Evolutionary conservation across 2,113 vertebrate genomes (phyloP).

Genomic region (Thalassoma bifasciatum): DNA sequence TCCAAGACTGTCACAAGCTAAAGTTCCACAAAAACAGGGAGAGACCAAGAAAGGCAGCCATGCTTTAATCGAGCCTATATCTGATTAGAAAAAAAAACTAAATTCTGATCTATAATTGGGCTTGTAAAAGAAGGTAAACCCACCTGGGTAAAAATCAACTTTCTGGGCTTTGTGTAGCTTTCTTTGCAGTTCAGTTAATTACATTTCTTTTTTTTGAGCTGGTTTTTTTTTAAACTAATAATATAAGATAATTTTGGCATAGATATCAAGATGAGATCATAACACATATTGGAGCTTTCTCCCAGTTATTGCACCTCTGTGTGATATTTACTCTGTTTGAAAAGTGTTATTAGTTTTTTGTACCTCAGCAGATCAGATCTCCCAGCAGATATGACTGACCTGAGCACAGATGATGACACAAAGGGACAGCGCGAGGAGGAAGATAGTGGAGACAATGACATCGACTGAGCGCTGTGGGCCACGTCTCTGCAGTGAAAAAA

Average conservation of each 20-base stretch:
- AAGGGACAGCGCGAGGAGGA: conserved; percentile 93
- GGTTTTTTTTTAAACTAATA: not conserved
- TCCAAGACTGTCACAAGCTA: no score
- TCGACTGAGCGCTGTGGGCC: conserved; percentile 98
- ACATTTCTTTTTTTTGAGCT: no score
- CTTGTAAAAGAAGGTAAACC: no score
- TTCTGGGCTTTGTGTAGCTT: no score
- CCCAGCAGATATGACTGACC: conserved; percentile 82
- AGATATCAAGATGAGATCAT: conserved; percentile 6
- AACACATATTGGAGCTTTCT: not conserved
- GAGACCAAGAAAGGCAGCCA: no score
- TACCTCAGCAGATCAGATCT: no score
- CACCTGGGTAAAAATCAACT: no score
- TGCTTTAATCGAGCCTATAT: no score
- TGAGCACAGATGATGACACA: conserved; percentile 97
- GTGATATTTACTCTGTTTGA: not conserved
- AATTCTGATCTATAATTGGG: no score
- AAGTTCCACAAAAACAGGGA: no score
- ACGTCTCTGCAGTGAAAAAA: conserved; percentile 85
- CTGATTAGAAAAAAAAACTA: no score
- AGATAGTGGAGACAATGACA: conserved; percentile 96
- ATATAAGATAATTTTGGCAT: not conserved
- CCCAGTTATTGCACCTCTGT: not conserved
- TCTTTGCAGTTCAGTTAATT: no score
- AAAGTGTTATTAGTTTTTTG: not conserved